Evolutionary conservation across 2,888 invertebrate species (phyloP), one percentile per base, ranked within the genome.

Genomic region (Cephonodes hylas): DNA sequence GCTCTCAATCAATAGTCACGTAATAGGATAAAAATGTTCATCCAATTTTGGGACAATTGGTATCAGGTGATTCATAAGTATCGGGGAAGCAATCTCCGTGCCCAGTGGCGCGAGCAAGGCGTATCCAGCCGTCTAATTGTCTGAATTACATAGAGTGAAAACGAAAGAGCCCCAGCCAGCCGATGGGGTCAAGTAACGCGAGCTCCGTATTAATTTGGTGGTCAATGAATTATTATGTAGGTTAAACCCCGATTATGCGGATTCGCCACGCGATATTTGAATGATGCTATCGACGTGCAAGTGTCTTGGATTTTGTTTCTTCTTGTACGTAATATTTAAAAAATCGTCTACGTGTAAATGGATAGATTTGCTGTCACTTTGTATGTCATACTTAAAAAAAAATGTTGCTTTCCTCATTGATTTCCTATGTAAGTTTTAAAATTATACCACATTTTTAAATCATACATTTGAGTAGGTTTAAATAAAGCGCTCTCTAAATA

Each of bases 101-200:
- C 71, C 75, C 81, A 85, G 78, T 81, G 84, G 81, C 76, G 84
- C 84, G 80, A 71, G 68, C 63, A 74, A 75, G 75, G 73, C 78
- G 84, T 81, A 83, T 78, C 82, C 81, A 81, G 74, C 77, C 77
- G 77, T 75, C 80, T 88, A 89, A 90, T 90, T 89, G 89, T 81
- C 77, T 79, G 82, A 86, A 88, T 88, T 85, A 88, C 84, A 77
- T 76, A 78, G 75, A 81, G 80, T 79, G 78, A 76, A 78, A 77
- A 76, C 71, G 73, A 76, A 77, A 68, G 71, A 71, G 67, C 62
- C 65, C 15, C 13, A 2, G 48, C 23, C 27, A 8, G 18, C 31
- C 31, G 53, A 38, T 3, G 48, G 25, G 48, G 25, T 60, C 42
- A 53, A 53, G 42, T 42, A 27, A 20, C 18, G 53, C 31, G 44